These are phyloP conservation scores for Pseudolaguvia tuberculata DNA, from an alignment of 2,113 vertebrate species.

Conservation along the genomic window DNA sequence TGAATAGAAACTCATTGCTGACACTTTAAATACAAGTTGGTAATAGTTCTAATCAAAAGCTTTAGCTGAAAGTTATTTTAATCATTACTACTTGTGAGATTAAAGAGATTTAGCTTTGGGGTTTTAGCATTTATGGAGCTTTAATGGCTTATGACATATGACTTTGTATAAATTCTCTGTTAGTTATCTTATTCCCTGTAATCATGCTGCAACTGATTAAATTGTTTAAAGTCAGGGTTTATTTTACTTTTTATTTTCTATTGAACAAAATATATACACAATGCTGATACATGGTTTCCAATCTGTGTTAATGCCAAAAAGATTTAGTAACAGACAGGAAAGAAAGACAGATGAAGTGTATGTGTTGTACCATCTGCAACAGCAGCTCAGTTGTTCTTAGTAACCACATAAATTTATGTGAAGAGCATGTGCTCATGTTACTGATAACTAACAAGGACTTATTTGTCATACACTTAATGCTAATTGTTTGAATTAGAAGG, in stretches of 20 bases:
- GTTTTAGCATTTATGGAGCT: background rate
- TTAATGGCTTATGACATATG: constrained; percentile 59
- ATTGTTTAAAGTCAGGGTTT: background rate
- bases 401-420: constrained; percentile 26
- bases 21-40: background rate
- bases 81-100: background rate
- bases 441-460: constrained; percentile 7
- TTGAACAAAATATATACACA: background rate
- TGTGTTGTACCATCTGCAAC: constrained; percentile 5
- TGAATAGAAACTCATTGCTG: background rate
- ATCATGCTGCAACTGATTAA: constrained; percentile 55
- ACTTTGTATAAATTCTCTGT: constrained; percentile 57
- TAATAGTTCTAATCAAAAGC: background rate
- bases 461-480: constrained; percentile 14
- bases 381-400: constrained; percentile 26
- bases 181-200: constrained; percentile 61
- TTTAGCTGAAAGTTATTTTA: constrained; percentile 11
- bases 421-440: constrained; percentile 28
- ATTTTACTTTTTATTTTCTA: too few species aligned
- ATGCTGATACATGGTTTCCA: background rate
- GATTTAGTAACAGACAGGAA: background rate
- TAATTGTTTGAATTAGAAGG: constrained; percentile 20
- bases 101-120: constrained; percentile 21
- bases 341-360: constrained; percentile 3
- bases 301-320: background rate